Conservation (phyloP, 2,797 vertebrate species). For the Poeciliopsis turneri region DNA sequence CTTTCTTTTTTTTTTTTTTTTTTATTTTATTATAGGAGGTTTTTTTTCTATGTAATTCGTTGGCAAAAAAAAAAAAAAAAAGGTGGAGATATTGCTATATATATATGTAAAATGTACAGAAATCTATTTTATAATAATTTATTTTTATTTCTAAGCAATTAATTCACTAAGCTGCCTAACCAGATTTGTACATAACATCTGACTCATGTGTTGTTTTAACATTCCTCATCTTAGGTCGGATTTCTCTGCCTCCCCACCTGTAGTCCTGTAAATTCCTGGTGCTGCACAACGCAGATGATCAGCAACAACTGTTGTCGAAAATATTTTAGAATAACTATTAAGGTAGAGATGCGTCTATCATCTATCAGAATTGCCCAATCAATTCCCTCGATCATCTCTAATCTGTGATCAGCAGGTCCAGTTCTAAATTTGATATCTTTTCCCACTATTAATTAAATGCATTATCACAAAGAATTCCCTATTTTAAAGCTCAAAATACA, state of each 20-base stretch:
- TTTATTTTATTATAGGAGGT: background rate
- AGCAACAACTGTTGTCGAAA: constrained; percentile 33
- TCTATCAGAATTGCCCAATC: background rate
- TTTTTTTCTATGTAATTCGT: constrained; percentile 75
- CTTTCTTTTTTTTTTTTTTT: constrained; percentile 13
- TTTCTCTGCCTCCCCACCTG: constrained; percentile 46
- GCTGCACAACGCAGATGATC: constrained; percentile 68
- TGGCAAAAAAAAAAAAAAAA: constrained; percentile 60
- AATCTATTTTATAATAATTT: constrained; percentile 99
- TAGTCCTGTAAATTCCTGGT: constrained; percentile 65
- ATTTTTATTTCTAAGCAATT: constrained; percentile 98
- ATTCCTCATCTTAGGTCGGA: constrained; percentile 75
- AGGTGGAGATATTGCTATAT: constrained; percentile 81
- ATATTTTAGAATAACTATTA: constrained; percentile 14
- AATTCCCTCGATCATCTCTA: background rate
- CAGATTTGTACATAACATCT: constrained; percentile 86
- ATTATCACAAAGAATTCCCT: background rate
- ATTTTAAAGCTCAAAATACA: background rate
- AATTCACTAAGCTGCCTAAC: constrained; percentile 99
- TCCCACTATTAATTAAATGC: background rate
- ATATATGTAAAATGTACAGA: constrained; percentile 99
- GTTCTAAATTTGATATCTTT: background rate
- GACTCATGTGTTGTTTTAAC: constrained; percentile 76
- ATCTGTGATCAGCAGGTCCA: background rate
- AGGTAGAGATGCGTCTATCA: background rate